Conservation (phyloP, 2,888 invertebrate genomes). For the Boloria euphrosyne region DNA sequence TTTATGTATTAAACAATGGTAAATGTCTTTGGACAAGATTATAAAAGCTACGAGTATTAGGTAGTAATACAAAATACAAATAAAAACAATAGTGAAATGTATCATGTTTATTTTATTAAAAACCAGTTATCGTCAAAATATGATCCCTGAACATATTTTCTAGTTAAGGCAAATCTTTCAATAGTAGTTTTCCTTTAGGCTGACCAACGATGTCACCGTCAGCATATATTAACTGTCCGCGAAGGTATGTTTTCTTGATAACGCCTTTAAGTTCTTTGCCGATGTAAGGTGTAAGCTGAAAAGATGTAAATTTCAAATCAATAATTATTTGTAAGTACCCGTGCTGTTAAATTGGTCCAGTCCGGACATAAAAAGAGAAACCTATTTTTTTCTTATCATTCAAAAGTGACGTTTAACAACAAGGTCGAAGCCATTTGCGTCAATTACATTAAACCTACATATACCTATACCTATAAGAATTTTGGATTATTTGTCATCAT, state of each 20-base stretch:
- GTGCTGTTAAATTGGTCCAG: too few species aligned
- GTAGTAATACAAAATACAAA: not conserved
- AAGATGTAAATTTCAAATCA: slow-evolving; percentile 12
- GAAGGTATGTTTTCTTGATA: slow-evolving; percentile 84
- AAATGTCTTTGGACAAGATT: too few species aligned
- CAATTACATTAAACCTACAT: too few species aligned
- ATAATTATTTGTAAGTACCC: not conserved
- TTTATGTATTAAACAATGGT: too few species aligned
- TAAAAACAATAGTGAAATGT: not conserved
- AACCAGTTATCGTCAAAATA: not conserved
- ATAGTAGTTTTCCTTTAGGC: slow-evolving; percentile 73
- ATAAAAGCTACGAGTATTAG: too few species aligned
- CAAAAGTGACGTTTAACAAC: too few species aligned
- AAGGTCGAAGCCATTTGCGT: too few species aligned
- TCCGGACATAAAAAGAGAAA: too few species aligned
- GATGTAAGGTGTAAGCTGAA: slow-evolving; percentile 85
- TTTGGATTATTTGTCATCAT: too few species aligned
- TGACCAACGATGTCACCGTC: slow-evolving; percentile 62
- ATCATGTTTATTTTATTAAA: not conserved
- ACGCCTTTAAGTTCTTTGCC: slow-evolving; percentile 83
- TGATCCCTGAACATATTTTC: not conserved
- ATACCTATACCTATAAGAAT: too few species aligned
- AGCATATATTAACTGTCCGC: slow-evolving; percentile 84
- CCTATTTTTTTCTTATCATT: too few species aligned
- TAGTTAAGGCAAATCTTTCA: slow-evolving; percentile 42